phyloP scores from a whole-genome alignment of 2,797 vertebrate species.

The Spondyliosoma cantharus region DNA sequence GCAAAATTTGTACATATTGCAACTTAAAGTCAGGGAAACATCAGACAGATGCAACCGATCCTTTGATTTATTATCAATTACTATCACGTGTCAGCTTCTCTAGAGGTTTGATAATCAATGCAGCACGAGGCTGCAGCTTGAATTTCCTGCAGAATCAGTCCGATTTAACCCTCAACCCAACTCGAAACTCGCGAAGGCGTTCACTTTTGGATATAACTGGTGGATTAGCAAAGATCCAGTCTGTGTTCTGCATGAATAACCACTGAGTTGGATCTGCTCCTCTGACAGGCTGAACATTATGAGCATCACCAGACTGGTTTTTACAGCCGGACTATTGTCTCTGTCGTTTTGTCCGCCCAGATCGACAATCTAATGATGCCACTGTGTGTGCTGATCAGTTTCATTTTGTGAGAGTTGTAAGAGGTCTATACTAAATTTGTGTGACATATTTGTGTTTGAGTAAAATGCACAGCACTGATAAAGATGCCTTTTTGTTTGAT shows the following conservation, averaged over 20 bases:
- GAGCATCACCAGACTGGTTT: neutral
- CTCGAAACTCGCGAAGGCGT: neutral
- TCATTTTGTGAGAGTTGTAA: neutral
- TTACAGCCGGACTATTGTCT: neutral
- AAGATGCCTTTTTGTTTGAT: neutral
- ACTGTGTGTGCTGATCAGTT: neutral
- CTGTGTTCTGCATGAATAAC: neutral
- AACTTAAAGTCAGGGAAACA: neutral
- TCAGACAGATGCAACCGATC: neutral
- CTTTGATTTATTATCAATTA: neutral
- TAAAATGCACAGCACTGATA: neutral
- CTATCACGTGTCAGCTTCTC: neutral
- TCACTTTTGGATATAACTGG: neutral
- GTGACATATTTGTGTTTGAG: neutral
- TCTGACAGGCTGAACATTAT: neutral
- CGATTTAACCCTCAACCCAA: too few species aligned
- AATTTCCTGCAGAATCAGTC: neutral
- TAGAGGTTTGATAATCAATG: neutral
- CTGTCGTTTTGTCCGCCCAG: neutral
- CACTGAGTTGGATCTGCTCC: neutral
- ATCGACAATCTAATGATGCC: neutral
- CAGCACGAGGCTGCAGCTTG: neutral
- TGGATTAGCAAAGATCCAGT: neutral
- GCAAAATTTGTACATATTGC: too few species aligned
- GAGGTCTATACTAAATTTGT: neutral